Conservation (phyloP, 2,113 vertebrate genomes). For the Cairina moschata region DNA sequence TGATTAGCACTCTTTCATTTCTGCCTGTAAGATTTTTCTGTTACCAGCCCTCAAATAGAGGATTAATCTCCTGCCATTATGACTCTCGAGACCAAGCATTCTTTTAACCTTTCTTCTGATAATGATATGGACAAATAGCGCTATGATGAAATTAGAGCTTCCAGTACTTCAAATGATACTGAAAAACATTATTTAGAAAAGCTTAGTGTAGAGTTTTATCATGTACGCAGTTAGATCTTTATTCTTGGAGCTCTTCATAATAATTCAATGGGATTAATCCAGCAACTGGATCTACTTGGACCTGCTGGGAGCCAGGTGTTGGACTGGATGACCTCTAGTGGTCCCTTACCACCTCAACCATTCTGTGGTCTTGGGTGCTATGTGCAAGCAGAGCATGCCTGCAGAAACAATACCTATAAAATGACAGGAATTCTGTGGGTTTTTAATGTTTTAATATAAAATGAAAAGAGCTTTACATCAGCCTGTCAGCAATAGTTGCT, state of each 20-base stretch:
- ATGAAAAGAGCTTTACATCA: not conserved
- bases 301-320: not conserved
- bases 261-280: not conserved
- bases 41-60: not conserved
- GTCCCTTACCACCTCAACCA: not conserved
- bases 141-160: not conserved
- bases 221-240: not conserved
- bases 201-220: not conserved
- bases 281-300: not conserved
- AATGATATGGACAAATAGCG: not conserved
- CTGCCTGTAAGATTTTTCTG: not conserved
- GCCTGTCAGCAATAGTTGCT: not conserved
- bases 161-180: not conserved
- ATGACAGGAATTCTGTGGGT: not conserved
- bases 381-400: not conserved
- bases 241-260: not conserved
- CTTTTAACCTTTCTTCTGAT: not conserved
- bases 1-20: not conserved
- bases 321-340: not conserved
- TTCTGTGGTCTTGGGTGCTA: not conserved
- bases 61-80: not conserved
- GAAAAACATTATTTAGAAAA: not conserved
- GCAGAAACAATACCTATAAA: not conserved
- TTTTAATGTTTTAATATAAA: not conserved
- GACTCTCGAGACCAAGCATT: not conserved